Evolutionary conservation across 2,888 invertebrate species (phyloP).

Genomic region (Chaetoderma sp.): DNA sequence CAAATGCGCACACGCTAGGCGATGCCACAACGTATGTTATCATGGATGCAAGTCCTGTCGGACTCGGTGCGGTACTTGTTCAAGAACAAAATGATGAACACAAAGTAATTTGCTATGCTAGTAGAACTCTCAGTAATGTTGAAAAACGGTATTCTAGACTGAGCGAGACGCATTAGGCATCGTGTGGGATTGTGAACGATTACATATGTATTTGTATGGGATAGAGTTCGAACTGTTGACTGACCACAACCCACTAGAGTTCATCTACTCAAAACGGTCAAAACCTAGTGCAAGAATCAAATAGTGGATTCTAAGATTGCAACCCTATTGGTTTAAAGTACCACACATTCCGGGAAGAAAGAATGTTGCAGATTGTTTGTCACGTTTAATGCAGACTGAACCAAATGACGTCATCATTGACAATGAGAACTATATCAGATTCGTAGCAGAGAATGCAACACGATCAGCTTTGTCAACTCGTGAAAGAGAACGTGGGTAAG

Average conservation of each 20-base stretch:
- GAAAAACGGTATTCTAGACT: neutral
- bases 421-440: constrained; percentile 2
- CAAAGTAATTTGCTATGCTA: neutral
- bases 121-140: neutral
- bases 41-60: neutral
- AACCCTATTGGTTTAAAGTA: constrained; percentile 7
- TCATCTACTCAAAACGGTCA: constrained; percentile 6
- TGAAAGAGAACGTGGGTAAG: neutral
- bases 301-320: constrained; percentile 5
- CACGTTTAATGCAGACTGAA: neutral
- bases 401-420: neutral
- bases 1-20: neutral
- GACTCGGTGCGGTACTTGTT: neutral
- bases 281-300: constrained; percentile 6
- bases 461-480: neutral
- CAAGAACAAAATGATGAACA: neutral
- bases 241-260: constrained; percentile 21
- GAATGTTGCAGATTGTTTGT: constrained; percentile 7
- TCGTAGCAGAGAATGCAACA: constrained; percentile 1
- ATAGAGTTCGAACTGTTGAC: constrained; percentile 19
- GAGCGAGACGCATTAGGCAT: constrained; percentile 18
- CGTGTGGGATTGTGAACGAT: constrained; percentile 24
- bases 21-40: constrained; percentile 6
- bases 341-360: neutral
- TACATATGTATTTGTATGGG: constrained; percentile 25